These are phyloP conservation scores for Parnassius glacialis DNA, from an alignment of 2,888 invertebrate genomes.

Conservation along the genomic window DNA sequence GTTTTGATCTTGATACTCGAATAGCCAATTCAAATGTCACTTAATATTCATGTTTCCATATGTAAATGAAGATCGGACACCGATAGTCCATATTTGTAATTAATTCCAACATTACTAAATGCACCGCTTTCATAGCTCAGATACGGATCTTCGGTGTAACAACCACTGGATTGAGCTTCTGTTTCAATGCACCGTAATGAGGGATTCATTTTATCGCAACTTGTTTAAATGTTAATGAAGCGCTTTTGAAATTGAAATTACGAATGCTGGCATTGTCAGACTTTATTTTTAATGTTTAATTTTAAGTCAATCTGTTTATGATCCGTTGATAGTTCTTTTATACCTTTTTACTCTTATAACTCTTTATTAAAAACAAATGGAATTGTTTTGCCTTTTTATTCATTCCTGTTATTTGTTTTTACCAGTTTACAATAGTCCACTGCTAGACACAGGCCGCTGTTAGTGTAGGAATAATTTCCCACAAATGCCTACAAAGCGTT, in stretches of 20 bases:
- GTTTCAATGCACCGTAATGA: conserved; percentile 20
- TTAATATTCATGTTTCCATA: conserved; percentile 26
- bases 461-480: no score
- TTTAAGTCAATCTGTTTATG: no score
- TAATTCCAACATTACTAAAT: conserved; percentile 20
- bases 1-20: conserved; percentile 19
- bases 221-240: conserved; percentile 24
- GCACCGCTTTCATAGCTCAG: conserved; percentile 12
- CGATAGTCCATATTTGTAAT: conserved; percentile 25
- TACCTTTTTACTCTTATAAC: no score
- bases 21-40: conserved; percentile 20
- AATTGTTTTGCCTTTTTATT: no score
- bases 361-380: no score
- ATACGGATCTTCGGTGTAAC: conserved; percentile 21
- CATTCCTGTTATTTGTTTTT: no score
- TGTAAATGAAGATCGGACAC: conserved; percentile 24
- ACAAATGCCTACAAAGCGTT: no score
- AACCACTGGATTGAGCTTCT: conserved; percentile 13
- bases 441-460: no score
- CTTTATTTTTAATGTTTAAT: not conserved
- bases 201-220: conserved; percentile 20
- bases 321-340: no score
- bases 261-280: not conserved
- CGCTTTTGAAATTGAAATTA: not conserved
- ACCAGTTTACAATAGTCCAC: no score